Percentiles rank a stretch among this genome's conserved stretches.
Conservation (phyloP, 2,113 vertebrate species). For the Hyperopisus bebe region DNA sequence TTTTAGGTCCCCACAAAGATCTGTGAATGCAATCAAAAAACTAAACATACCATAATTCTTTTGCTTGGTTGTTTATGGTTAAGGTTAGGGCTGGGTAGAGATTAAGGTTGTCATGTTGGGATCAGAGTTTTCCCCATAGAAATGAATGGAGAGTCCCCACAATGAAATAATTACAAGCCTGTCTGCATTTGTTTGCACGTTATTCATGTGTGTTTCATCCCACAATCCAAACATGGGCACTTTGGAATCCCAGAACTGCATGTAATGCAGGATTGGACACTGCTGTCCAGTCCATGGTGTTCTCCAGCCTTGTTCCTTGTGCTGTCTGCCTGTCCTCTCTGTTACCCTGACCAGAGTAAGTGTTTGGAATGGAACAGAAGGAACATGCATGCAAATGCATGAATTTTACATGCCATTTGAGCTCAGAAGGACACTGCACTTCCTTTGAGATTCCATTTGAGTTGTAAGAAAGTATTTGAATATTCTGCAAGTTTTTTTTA, state of each 20-base stretch:
- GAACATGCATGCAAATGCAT: not conserved
- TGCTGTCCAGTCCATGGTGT: not conserved
- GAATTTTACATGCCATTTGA: not conserved
- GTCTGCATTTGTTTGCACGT: not conserved
- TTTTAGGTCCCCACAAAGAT: no score
- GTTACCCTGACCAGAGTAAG: not conserved
- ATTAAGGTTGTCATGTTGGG: no score
- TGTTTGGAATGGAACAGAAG: not conserved
- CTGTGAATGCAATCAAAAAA: no score
- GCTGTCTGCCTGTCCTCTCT: not conserved
- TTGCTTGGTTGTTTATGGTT: no score
- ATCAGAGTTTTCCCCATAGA: no score
- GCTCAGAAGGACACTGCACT: not conserved
- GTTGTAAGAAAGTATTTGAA: not conserved
- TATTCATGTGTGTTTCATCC: not conserved
- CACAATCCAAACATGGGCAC: not conserved
- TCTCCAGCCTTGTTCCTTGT: not conserved
- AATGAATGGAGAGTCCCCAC: no score
- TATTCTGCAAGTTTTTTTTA: not conserved
- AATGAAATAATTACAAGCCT: no score
- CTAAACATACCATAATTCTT: no score
- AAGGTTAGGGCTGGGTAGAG: no score
- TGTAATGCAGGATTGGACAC: not conserved
- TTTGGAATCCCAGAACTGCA: not conserved
- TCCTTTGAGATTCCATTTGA: not conserved